Conservation (phyloP, 1,140 invertebrate species). For the Octopus sinensis region DNA sequence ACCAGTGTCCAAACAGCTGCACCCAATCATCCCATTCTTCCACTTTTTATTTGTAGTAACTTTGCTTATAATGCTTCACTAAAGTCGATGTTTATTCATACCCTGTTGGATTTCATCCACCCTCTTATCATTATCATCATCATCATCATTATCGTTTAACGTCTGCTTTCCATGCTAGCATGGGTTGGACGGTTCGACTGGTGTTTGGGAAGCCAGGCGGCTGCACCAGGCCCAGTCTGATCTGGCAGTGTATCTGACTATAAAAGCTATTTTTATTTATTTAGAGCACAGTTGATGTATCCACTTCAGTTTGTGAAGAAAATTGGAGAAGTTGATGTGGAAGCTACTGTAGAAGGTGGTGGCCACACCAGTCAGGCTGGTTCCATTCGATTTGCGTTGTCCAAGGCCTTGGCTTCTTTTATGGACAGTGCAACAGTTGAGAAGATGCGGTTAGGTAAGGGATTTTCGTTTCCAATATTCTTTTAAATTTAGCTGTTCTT, state of each 20-base stretch:
- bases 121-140: no score
- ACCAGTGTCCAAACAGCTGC: no score
- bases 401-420: conserved; percentile 76
- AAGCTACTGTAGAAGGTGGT: conserved; percentile 69
- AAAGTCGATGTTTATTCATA: no score
- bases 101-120: no score
- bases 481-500: not conserved
- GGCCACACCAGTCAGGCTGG: conserved; percentile 76
- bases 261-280: conserved; percentile 19
- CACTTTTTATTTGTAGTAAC: no score
- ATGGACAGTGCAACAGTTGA: conserved; percentile 73
- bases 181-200: no score
- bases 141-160: no score
- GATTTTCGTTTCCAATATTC: not conserved
- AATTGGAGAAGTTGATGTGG: conserved; percentile 78
- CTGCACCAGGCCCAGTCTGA: not conserved
- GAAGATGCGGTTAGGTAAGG: conserved; percentile 80
- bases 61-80: no score
- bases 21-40: no score
- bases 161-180: no score
- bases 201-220: no score
- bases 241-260: not conserved
- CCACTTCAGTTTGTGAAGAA: conserved; percentile 78
- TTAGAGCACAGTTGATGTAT: conserved; percentile 71
- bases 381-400: conserved; percentile 80